Evolutionary conservation across 2,113 vertebrate species (phyloP).

Genomic region (Zosterops japonicus): DNA sequence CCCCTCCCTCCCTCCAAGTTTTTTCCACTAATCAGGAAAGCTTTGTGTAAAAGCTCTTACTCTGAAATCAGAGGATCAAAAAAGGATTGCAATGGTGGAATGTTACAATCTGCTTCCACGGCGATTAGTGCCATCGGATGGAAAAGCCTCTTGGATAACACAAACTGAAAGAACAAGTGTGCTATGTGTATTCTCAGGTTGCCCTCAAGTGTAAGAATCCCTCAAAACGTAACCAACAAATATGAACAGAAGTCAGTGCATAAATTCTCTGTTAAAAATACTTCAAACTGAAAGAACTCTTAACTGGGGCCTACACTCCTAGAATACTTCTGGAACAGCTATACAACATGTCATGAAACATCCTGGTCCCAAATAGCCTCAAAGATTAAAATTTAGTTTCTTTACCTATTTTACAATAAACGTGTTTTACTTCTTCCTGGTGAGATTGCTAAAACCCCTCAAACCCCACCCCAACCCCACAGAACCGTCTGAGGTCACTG

Average conservation of each 20-base stretch:
- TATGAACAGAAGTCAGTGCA: constrained; percentile 42
- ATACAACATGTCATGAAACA: not conserved
- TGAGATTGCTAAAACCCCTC: constrained; percentile 45
- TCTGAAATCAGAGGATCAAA: constrained; percentile 63
- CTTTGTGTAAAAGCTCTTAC: constrained; percentile 58
- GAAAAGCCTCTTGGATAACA: constrained; percentile 69
- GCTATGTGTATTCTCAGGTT: constrained; percentile 39
- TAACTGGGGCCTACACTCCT: constrained; percentile 16
- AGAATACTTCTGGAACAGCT: constrained; percentile 21
- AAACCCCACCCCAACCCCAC: constrained; percentile 20
- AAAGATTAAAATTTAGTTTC: constrained; percentile 24
- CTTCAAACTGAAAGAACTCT: not conserved
- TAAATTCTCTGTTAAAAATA: constrained; percentile 53
- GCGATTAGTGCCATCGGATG: constrained; percentile 42
- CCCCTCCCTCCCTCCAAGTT: not conserved
- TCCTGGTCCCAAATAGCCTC: constrained; percentile 52
- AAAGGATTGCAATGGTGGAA: constrained; percentile 60
- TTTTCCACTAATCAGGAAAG: constrained; percentile 66
- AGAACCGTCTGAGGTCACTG: constrained; percentile 36
- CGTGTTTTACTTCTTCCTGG: constrained; percentile 25
- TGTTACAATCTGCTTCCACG: constrained; percentile 65
- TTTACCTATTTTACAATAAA: constrained; percentile 27
- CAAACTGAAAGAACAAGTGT: constrained; percentile 63
- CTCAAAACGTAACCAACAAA: constrained; percentile 18
- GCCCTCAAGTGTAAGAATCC: constrained; percentile 60